Percentiles rank a stretch among this genome's conserved stretches.
These are phyloP conservation scores for Tenualosa ilisha DNA, from an alignment of 2,797 vertebrate species.

Conservation along the genomic window DNA sequence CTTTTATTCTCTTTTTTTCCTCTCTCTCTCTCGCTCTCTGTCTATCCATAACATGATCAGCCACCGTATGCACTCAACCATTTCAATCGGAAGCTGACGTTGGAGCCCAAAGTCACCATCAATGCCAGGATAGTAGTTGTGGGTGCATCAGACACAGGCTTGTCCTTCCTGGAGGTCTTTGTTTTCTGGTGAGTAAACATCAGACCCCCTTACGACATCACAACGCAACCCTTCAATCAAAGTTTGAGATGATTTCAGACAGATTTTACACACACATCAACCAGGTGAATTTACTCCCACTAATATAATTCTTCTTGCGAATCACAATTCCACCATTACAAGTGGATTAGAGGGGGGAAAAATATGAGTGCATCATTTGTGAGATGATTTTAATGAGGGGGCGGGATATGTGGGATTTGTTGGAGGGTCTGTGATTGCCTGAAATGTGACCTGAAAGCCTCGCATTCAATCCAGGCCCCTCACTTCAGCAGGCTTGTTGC, in stretches of 20 bases:
- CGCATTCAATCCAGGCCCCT: conserved; percentile 33
- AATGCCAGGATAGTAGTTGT: conserved; percentile 89
- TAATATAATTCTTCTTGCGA: conserved; percentile 5
- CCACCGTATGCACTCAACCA: conserved; percentile 81
- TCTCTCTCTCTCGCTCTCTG: not conserved
- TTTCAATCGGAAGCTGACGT: conserved; percentile 84
- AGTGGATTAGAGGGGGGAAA: not conserved
- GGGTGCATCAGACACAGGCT: conserved; percentile 86
- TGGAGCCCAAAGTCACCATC: conserved; percentile 83
- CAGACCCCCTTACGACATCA: not conserved
- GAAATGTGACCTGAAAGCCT: conserved; percentile 51
- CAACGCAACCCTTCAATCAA: not conserved
- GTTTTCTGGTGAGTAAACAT: conserved; percentile 78
- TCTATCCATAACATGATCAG: conserved; percentile 61
- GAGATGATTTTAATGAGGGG: conserved; percentile 54
- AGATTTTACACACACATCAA: not conserved
- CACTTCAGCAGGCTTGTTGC: conserved; percentile 35
- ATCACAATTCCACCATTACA: not conserved
- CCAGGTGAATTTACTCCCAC: not conserved
- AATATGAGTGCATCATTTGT: conserved; percentile 38
- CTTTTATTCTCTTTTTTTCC: not conserved
- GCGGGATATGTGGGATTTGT: conserved; percentile 50
- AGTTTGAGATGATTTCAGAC: not conserved
- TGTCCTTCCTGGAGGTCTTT: conserved; percentile 87
- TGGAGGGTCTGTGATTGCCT: conserved; percentile 47